These are phyloP conservation scores for Cebidichthys violaceus DNA, from an alignment of 2,113 vertebrate genomes.

Conservation along the genomic window DNA sequence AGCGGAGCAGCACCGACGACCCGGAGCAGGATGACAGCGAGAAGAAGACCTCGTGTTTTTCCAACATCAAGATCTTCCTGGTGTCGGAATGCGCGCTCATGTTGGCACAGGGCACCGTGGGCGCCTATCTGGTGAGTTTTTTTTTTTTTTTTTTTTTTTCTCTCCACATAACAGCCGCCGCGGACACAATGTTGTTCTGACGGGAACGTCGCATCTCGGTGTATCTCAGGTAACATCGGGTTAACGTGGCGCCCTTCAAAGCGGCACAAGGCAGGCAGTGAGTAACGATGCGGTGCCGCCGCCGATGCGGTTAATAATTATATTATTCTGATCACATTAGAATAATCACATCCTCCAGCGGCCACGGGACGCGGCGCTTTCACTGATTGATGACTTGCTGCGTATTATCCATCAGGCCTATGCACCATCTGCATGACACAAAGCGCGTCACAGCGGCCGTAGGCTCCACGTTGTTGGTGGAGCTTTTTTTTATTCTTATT, in stretches of 20 bases:
- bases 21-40: slow-evolving; percentile 87
- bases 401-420: slow-evolving; percentile 72
- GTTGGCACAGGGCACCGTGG: slow-evolving; percentile 95
- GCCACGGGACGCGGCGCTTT: slow-evolving; percentile 26
- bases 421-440: slow-evolving; percentile 67
- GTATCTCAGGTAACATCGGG: slow-evolving; percentile 39
- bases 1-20: slow-evolving; percentile 85
- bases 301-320: slow-evolving; percentile 52
- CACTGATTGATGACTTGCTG: slow-evolving; percentile 66
- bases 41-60: slow-evolving; percentile 91
- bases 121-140: slow-evolving; percentile 94
- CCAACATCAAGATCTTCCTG: slow-evolving; percentile 94
- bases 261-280: slow-evolving; percentile 40
- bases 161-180: background rate
- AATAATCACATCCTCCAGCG: slow-evolving; percentile 45
- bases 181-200: slow-evolving; percentile 11
- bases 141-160: slow-evolving; percentile 25
- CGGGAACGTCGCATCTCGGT: slow-evolving; percentile 3
- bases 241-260: slow-evolving; percentile 61
- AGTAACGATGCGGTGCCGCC: slow-evolving; percentile 34
- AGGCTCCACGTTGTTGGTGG: slow-evolving; percentile 57
- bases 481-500: background rate
- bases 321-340: slow-evolving; percentile 52
- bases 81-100: slow-evolving; percentile 95
- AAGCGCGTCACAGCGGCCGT: slow-evolving; percentile 59